phyloP scores from a whole-genome alignment of 2,888 invertebrate genomes.

The Zaprionus bogoriensis region DNA sequence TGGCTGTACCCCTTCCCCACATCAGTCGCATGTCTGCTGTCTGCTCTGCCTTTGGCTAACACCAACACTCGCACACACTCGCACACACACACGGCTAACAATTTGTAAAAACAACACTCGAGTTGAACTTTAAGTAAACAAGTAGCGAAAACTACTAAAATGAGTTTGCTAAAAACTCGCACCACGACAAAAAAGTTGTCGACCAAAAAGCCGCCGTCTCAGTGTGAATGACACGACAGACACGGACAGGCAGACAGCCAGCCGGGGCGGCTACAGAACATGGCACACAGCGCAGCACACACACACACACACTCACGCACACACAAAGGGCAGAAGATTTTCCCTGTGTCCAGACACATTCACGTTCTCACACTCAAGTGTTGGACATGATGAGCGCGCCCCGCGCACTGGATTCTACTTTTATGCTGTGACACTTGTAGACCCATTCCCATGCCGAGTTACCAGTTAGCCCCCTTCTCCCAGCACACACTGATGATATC shows the following conservation, averaged over 20 bases:
- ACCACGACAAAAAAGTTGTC: constrained; percentile 19
- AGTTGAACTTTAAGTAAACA: constrained; percentile 76
- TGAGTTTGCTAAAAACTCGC: constrained; percentile 75
- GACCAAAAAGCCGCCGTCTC: constrained; percentile 35
- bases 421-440: constrained; percentile 71
- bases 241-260: constrained; percentile 19
- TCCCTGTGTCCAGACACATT: constrained; percentile 52
- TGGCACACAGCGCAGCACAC: constrained; percentile 1
- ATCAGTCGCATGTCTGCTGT: constrained; percentile 8
- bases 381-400: constrained; percentile 29
- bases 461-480: neutral
- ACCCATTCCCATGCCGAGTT: constrained; percentile 1
- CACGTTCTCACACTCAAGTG: constrained; percentile 54
- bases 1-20: no score
- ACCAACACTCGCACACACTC: neutral
- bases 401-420: constrained; percentile 51
- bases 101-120: constrained; percentile 78
- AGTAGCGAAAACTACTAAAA: constrained; percentile 75
- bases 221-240: constrained; percentile 73
- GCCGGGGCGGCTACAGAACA: neutral
- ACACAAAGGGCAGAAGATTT: constrained; percentile 22
- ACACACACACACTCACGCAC: neutral
- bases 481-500: constrained; percentile 60
- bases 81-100: constrained; percentile 50
- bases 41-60: constrained; percentile 19